These are phyloP conservation scores for Cheilosia vulpina DNA, from an alignment of 2,888 invertebrate species.

Conservation along the genomic window DNA sequence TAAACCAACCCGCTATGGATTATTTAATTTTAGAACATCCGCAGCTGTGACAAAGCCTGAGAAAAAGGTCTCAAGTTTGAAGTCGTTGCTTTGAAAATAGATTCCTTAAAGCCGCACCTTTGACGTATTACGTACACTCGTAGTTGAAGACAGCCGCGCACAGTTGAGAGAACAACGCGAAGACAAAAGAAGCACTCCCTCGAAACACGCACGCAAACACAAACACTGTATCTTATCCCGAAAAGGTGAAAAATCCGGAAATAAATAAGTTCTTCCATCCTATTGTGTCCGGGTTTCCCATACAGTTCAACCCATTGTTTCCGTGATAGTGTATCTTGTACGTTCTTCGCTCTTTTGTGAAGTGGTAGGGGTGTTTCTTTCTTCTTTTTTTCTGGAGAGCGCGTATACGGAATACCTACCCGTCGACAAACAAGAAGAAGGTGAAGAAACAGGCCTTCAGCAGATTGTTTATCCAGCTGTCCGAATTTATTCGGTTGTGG, in stretches of 20 bases:
- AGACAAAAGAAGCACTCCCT: not conserved
- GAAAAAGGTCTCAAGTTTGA: too few species aligned
- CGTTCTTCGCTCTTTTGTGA: constrained; percentile 5
- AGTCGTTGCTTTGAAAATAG: too few species aligned
- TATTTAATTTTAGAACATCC: too few species aligned
- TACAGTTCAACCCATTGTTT: constrained; percentile 42
- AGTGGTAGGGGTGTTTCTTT: constrained; percentile 1
- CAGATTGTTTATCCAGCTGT: constrained; percentile 71
- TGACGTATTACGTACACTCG: too few species aligned
- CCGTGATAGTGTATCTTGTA: constrained; percentile 42
- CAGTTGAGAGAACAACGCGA: not conserved
- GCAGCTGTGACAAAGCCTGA: too few species aligned
- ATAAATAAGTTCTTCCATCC: constrained; percentile 53
- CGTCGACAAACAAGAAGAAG: constrained; percentile 17
- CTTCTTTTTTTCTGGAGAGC: not conserved
- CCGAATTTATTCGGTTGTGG: constrained; percentile 70
- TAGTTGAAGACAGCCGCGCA: too few species aligned
- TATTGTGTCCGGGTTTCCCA: constrained; percentile 12
- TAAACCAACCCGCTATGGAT: too few species aligned
- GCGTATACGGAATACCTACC: not conserved
- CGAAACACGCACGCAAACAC: not conserved
- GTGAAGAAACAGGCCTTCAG: constrained; percentile 49
- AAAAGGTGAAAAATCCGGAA: constrained; percentile 57
- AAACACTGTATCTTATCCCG: constrained; percentile 35
- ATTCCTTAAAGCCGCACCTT: not conserved